Percentiles rank a stretch among this genome's conserved stretches.
Conservation (phyloP, 2,888 invertebrate genomes). For the Stenoptilia bipunctidactyla region DNA sequence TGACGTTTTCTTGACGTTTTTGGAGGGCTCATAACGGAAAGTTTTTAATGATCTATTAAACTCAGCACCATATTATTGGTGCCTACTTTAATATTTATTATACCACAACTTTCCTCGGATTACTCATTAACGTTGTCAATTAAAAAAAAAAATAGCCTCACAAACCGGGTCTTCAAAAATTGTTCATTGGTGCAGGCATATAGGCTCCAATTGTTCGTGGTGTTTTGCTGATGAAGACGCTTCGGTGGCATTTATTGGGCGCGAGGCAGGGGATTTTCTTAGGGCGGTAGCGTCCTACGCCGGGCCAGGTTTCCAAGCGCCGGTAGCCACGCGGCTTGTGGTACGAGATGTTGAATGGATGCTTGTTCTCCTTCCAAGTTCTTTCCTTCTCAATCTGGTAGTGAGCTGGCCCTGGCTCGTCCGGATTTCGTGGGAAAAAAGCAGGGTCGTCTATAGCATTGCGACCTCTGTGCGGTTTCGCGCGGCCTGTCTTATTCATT, state of each 20-base stretch:
- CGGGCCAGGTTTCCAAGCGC: conserved; percentile 47
- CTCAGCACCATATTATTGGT: no score
- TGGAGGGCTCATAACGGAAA: no score
- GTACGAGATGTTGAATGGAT: neutral
- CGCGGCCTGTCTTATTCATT: neutral
- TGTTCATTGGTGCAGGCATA: conserved; percentile 41
- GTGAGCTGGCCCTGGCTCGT: neutral
- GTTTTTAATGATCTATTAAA: no score
- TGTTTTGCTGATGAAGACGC: conserved; percentile 42
- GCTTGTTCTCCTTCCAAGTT: neutral
- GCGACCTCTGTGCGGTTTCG: neutral
- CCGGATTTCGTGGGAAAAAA: neutral
- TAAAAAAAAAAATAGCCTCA: neutral
- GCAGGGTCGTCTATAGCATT: neutral
- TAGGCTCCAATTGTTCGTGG: conserved; percentile 44
- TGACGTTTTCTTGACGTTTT: no score
- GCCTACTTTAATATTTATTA: no score
- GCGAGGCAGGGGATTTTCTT: conserved; percentile 22
- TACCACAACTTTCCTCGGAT: no score
- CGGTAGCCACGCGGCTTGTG: conserved; percentile 32
- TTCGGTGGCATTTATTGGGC: conserved; percentile 42
- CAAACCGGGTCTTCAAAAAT: no score
- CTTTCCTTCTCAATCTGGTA: neutral
- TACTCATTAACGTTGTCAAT: neutral
- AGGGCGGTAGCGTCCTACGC: conserved; percentile 43